phyloP scores from a whole-genome alignment of 1,140 invertebrate species.

The Oncopeltus fasciatus region DNA sequence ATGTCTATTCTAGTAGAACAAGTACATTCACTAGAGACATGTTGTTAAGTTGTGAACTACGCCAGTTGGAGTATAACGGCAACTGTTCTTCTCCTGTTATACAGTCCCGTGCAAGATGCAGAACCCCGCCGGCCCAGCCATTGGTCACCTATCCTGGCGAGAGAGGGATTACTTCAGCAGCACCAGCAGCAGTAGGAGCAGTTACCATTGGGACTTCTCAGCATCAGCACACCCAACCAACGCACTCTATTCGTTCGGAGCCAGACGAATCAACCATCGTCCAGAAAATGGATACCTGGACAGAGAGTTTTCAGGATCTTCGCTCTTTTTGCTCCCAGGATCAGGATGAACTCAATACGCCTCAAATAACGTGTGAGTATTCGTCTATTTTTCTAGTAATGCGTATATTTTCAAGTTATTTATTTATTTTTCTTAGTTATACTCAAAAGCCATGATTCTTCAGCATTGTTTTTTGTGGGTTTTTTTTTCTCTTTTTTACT shows the following conservation, averaged over 20 bases:
- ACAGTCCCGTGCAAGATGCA: conserved; percentile 21
- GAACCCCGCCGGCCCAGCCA: background rate
- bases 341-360: conserved; percentile 21
- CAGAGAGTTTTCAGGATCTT: conserved; percentile 20
- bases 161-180: conserved; percentile 6
- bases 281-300: conserved; percentile 11
- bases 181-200: background rate
- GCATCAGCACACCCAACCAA: no score
- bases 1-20: background rate
- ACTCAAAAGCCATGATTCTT: no score
- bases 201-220: background rate
- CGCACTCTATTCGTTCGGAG: no score
- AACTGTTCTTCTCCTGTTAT: background rate
- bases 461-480: no score
- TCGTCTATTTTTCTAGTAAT: no score
- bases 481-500: no score
- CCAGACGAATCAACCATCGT: background rate
- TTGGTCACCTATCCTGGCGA: conserved; percentile 18
- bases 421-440: no score
- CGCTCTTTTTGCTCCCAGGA: conserved; percentile 13
- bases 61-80: background rate
- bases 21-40: background rate
- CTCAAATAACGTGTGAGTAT: conserved; percentile 15
- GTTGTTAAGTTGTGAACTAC: background rate
- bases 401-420: no score